A percentile compares a stretch with the other conserved stretches of the same genome.
Conservation (phyloP, 2,113 vertebrate species). For the Nycticryphes semicollaris region DNA sequence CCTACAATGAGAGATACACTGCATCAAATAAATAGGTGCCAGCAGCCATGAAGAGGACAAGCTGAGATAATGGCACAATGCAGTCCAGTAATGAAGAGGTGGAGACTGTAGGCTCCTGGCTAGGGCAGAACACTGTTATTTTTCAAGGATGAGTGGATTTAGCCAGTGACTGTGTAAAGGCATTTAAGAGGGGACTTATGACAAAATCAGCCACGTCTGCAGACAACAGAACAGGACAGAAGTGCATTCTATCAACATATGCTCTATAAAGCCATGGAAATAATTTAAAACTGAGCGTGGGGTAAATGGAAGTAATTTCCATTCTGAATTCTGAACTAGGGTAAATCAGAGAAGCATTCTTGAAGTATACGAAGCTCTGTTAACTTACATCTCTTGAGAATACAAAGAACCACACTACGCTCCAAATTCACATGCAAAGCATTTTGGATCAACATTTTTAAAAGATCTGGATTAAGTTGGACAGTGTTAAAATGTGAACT, state of each 20-base stretch:
- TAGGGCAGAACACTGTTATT: background rate
- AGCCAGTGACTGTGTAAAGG: background rate
- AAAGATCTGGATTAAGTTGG: background rate
- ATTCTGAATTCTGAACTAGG: background rate
- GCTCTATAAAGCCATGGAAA: background rate
- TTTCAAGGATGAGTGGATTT: conserved; percentile 7
- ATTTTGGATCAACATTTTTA: conserved; percentile 8
- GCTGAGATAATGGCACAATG: background rate
- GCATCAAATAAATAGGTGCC: conserved; percentile 16
- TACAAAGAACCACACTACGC: background rate
- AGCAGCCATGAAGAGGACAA: conserved; percentile 24
- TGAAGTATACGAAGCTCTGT: background rate
- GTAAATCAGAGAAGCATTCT: background rate
- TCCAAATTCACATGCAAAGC: background rate
- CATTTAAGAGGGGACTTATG: background rate
- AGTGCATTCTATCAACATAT: background rate
- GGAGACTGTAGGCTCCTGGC: background rate
- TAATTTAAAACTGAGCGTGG: background rate
- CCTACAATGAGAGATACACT: background rate
- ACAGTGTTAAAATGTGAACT: background rate
- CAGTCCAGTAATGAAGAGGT: background rate
- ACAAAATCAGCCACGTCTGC: background rate
- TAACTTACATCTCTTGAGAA: background rate
- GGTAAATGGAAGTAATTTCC: background rate
- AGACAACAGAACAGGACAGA: background rate